Evolutionary conservation across 1,140 invertebrate genomes (phyloP).

Genomic region (Dendroctonus valens): DNA sequence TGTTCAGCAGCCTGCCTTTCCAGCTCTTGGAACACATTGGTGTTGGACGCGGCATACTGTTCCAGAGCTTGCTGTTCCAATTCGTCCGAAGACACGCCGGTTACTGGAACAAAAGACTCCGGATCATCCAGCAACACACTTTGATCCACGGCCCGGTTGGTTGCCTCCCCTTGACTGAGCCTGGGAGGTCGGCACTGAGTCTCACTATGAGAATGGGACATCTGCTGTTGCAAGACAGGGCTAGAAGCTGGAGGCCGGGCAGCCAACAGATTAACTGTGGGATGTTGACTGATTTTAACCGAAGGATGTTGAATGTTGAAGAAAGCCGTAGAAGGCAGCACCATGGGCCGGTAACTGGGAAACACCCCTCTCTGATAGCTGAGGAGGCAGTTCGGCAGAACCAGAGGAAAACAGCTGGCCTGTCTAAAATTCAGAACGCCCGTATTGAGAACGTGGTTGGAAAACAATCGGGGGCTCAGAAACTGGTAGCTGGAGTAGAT

Average conservation of each 20-base stretch:
- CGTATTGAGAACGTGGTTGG: conserved; percentile 7
- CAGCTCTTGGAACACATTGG: conserved; percentile 45
- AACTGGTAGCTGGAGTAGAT: conserved; percentile 10
- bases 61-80: conserved; percentile 47
- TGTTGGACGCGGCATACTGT: conserved; percentile 45
- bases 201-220: neutral
- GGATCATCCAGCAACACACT: conserved; percentile 20
- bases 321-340: conserved; percentile 1
- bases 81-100: conserved; percentile 42
- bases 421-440: conserved; percentile 17
- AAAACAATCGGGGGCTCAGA: conserved; percentile 1
- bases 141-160: neutral
- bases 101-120: conserved; percentile 35
- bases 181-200: neutral
- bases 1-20: conserved; percentile 47
- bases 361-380: neutral
- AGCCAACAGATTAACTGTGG: neutral
- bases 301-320: too few species aligned
- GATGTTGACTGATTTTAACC: too few species aligned
- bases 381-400: conserved; percentile 10
- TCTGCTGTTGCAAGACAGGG: neutral
- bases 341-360: conserved; percentile 9
- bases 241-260: neutral
- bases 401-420: conserved; percentile 16
- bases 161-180: conserved; percentile 1